Evolutionary conservation across 37 sponge, comb jelly and placozoan species (phyloP).

Genomic region (Beroe ovata): DNA sequence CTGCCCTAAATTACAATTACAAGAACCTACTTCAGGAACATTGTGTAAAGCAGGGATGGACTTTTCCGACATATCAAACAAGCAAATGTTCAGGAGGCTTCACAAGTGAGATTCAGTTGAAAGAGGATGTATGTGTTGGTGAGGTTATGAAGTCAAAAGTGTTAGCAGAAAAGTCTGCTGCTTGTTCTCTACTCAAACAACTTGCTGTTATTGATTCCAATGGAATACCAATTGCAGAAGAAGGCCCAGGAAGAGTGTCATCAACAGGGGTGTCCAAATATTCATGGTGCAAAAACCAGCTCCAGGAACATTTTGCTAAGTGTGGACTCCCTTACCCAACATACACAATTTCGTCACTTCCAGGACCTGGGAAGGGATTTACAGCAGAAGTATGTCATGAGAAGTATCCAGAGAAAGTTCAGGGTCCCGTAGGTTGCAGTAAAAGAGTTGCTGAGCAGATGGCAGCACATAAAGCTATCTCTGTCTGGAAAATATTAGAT

Average conservation of each 20-base stretch:
- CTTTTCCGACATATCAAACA: constrained; percentile 8
- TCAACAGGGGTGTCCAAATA: constrained; percentile 31
- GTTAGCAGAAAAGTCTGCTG: constrained; percentile 54
- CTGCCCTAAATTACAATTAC: constrained; percentile 67
- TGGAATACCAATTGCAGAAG: constrained; percentile 11
- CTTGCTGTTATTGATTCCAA: constrained; percentile 23
- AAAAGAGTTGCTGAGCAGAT: constrained; percentile 62
- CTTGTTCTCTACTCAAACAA: not conserved
- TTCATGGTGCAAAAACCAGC: constrained; percentile 63
- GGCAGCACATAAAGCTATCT: constrained; percentile 64
- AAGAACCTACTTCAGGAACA: constrained; percentile 66
- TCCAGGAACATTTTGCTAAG: constrained; percentile 63
- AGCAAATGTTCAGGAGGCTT: not conserved
- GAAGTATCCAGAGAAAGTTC: constrained; percentile 58
- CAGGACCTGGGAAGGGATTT: constrained; percentile 13
- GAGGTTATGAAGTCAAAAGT: constrained; percentile 59
- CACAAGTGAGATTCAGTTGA: not conserved
- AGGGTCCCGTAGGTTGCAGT: constrained; percentile 20
- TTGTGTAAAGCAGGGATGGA: constrained; percentile 38
- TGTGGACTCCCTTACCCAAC: not conserved
- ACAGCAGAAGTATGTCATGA: constrained; percentile 43
- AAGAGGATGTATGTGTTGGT: not conserved
- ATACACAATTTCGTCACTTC: not conserved
- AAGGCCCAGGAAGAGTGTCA: not conserved
- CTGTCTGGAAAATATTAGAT: constrained; percentile 41